These are phyloP conservation scores for Leptinotarsa tumamoca DNA, from an alignment of 2,888 invertebrate species.

Conservation along the genomic window DNA sequence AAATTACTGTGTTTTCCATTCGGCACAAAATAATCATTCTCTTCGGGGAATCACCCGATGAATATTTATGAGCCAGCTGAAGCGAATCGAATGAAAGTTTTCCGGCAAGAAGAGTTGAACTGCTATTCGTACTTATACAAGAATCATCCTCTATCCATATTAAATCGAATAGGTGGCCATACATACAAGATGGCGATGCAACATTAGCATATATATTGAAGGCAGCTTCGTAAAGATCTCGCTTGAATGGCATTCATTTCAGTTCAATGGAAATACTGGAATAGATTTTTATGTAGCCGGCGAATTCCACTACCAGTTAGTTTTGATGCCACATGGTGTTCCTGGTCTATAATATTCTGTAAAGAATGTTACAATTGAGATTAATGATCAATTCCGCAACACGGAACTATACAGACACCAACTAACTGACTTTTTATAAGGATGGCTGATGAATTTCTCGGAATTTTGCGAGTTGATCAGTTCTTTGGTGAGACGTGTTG, in stretches of 20 bases:
- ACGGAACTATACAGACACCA: no score
- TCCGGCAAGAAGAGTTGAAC: neutral
- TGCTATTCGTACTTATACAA: neutral
- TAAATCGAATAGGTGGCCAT: slow-evolving; percentile 49
- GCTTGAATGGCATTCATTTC: slow-evolving; percentile 38
- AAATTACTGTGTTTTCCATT: neutral
- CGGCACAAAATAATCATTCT: neutral
- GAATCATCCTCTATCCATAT: slow-evolving; percentile 23
- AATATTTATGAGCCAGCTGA: neutral
- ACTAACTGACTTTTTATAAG: no score
- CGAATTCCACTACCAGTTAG: neutral
- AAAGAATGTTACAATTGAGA: no score
- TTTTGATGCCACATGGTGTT: neutral
- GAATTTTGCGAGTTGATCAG: no score
- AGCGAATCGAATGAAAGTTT: neutral
- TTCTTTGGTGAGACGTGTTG: no score
- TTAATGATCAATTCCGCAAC: no score
- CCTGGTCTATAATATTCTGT: no score
- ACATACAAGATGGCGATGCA: slow-evolving; percentile 49
- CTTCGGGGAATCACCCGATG: neutral
- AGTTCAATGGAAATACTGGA: slow-evolving; percentile 10
- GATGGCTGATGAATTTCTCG: no score
- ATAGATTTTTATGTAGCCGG: neutral
- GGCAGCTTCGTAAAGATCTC: slow-evolving; percentile 39
- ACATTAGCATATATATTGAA: slow-evolving; percentile 56